Conservation (phyloP, 2,888 invertebrate genomes). For the Iselma pallidipennis region DNA sequence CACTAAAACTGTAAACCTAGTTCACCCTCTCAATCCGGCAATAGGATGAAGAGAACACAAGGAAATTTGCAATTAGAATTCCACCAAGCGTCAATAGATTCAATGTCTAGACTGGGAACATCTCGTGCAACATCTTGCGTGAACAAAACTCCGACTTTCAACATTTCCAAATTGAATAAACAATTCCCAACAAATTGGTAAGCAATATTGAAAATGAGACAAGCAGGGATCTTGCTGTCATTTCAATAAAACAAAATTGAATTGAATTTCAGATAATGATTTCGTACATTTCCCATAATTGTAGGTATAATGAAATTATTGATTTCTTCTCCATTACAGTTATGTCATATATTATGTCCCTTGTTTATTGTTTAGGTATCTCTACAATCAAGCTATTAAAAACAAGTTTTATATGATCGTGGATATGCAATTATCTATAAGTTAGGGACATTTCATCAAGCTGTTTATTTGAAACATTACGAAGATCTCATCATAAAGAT, state of each 20-base stretch:
- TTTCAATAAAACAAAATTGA: not conserved
- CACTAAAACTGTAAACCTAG: not conserved
- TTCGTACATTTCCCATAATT: not conserved
- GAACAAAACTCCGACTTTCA: not conserved
- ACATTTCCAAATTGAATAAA: not conserved
- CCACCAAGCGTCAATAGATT: not conserved
- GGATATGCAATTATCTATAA: not conserved
- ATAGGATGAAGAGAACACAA: not conserved
- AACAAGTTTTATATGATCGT: not conserved
- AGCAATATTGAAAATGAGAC: not conserved
- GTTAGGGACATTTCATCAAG: not conserved
- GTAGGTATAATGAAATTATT: not conserved
- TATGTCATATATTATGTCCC: not conserved
- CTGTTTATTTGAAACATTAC: not conserved
- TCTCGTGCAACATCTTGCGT: not conserved
- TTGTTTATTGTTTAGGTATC: not conserved
- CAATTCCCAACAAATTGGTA: not conserved
- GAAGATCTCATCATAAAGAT: not conserved
- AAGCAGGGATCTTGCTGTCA: not conserved
- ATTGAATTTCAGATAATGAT: not conserved
- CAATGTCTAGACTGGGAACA: not conserved
- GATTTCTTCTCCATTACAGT: not conserved
- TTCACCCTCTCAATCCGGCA: not conserved
- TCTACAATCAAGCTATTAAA: not conserved
- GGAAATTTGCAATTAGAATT: conserved; percentile 1